These are phyloP conservation scores for Hyles vespertilio DNA, from an alignment of 1,140 invertebrate species.

Conservation along the genomic window DNA sequence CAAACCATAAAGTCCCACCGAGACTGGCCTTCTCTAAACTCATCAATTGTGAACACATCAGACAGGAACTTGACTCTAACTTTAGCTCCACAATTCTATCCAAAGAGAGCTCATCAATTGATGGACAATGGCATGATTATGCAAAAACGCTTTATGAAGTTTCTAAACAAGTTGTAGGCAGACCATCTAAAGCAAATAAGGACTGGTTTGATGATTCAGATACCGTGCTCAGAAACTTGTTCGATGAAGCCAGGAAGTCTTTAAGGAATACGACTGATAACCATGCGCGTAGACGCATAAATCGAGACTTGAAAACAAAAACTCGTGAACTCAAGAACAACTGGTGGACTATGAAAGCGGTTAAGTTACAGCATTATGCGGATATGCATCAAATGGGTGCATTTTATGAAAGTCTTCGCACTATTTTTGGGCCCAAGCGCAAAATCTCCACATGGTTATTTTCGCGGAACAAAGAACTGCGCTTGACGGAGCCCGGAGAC, in stretches of 20 bases:
- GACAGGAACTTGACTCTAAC: background rate
- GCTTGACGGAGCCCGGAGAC: background rate
- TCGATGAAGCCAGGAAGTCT: slow-evolving; percentile 10
- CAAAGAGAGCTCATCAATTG: slow-evolving; percentile 4
- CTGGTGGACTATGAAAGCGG: slow-evolving; percentile 19
- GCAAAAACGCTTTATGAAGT: slow-evolving; percentile 9
- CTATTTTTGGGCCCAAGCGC: background rate
- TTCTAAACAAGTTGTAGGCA: slow-evolving; percentile 11
- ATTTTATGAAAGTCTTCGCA: slow-evolving; percentile 17
- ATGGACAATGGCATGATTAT: slow-evolving; percentile 8
- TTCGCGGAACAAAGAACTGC: background rate
- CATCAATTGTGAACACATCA: background rate
- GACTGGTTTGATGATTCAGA: slow-evolving; percentile 23
- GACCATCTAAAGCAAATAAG: slow-evolving; percentile 16
- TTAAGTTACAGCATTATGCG: slow-evolving; percentile 18
- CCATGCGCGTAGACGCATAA: background rate
- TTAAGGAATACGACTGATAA: background rate
- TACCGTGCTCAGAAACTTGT: slow-evolving; percentile 8
- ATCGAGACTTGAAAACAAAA: slow-evolving; percentile 12
- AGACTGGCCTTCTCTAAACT: slow-evolving; percentile 9
- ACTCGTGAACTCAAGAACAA: slow-evolving; percentile 22
- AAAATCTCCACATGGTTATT: background rate
- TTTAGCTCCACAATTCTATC: background rate
- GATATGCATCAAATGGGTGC: slow-evolving; percentile 21
- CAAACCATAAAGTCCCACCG: slow-evolving; percentile 13